phyloP scores from a whole-genome alignment of 2,113 vertebrate species.

The Lichenostomus cassidix region DNA sequence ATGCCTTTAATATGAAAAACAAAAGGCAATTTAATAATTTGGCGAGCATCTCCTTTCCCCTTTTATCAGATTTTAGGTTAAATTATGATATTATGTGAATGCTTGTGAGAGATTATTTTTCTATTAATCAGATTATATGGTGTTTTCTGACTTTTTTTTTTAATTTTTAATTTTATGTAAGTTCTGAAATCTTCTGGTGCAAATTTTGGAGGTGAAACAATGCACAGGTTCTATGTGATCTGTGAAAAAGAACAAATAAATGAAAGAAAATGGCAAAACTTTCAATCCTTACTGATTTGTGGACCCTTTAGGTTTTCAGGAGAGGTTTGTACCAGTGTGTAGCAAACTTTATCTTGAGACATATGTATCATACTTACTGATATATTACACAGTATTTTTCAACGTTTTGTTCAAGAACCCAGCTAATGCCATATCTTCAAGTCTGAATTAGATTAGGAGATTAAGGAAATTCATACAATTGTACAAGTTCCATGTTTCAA shows the following conservation, averaged over 20 bases:
- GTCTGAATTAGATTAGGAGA: background rate
- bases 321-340: background rate
- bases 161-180: background rate
- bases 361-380: background rate
- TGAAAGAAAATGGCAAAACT: background rate
- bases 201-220: background rate
- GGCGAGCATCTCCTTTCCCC: background rate
- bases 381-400: background rate
- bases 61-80: background rate
- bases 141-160: background rate
- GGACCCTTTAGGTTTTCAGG: background rate
- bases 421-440: background rate
- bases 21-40: background rate
- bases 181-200: background rate
- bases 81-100: background rate
- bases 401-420: background rate
- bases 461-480: background rate
- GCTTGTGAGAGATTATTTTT: background rate
- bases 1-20: background rate
- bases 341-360: background rate
- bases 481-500: background rate
- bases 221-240: background rate
- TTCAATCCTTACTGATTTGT: background rate
- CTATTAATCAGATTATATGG: background rate
- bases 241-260: background rate